Base-by-base conservation (phyloP, 1,140 invertebrate species). In the Heliconius eleuchia region DNA sequence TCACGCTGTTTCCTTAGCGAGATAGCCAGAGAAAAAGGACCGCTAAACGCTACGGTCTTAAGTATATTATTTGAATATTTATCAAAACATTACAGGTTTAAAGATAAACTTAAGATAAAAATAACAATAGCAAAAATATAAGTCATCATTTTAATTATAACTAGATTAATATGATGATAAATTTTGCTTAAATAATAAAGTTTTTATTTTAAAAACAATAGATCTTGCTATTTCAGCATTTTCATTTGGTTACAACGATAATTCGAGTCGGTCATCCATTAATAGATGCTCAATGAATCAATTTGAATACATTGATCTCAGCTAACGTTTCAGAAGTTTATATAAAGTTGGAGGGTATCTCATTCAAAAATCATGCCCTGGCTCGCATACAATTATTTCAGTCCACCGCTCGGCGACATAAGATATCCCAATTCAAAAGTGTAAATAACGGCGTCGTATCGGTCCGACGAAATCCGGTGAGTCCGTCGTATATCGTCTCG, bases 251-350 rank as follows among this genome's bases (percentile, higher is more conserved):
- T 78, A 73, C 46, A 80, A 87, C 82, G 87, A 86, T 88, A 87
- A 88, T 86, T 77, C 83, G 84, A 87, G 73, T 82, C 85, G 83
- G 73, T 83, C 86, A 87, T 87, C 85, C 88, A 84, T 91, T 87
- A 89, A 89, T 86, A 74, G 83, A 81, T 83, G 79, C 84, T 84
- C 87, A 84, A 89, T 88, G 89, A 91, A 88, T 91, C 87, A 88
- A 91, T 92, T 92, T 91, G 86, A 92, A 91, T 89, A 90, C 80
- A 89, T 90, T 90, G 86, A 86, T 82, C 79, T 76, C 72, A 82
- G 80, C 60, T 71, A 87, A 82, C 84, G 84, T 84, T 87, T 78
- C 82, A 81, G 76, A 89, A 89, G 88, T 90, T 88, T 88, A 87
- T 79, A 85, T 76, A 88, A 89, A 90, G 84, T 90, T 88, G 23